Base-by-base conservation (phyloP, 2,797 vertebrate species). In the Bradypodion ventrale region DNA sequence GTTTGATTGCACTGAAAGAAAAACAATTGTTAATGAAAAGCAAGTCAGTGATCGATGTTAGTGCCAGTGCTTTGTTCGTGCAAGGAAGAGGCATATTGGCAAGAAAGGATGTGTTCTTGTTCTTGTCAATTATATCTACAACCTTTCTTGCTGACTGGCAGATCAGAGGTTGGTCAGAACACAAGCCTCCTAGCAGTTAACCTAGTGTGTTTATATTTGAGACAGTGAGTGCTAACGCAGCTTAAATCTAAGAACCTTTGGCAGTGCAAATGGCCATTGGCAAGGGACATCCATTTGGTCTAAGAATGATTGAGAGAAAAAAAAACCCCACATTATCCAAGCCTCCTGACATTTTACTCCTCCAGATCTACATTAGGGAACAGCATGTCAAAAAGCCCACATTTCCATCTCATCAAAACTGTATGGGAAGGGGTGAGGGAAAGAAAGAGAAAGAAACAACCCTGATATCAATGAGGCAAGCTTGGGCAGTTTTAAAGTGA, bases 21-120 rank as follows among this genome's bases (percentile, higher is more conserved):
- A 86, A 87, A 15, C 7, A 62, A 32, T 87, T 46, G 44, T 82
- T 78, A 65, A 6, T 7, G 49, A 8, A 35, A 79, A 84, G 32
- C 81, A 87, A 69, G 7, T 29, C 59, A 66, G 66, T 87, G 78
- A 77, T 46, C 59, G 68, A 81, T 76, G 78, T 72, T 77, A 56
- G 44, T 10, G 70, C 35, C 65, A 35, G 63, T 44, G 25, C 66
- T 81, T 81, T 84, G 80, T 46, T 77, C 32, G 37, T 72, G 75
- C 66, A 76, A 81, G 66, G 62, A 2, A 42, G 44, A 77, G 35
- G 37, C n/a, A 78, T 59, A 72, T n/a, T 72, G 60, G 73, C 37
- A 49, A 84, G 23, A 15, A 73, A 83, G 77, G 72, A 75, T 35
- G 37, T 23, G n/a, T 80, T 72, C 56, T 84, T 84, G 73, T 70